Conservation (phyloP, 2,888 invertebrate species). For the Bellardia pandia region DNA sequence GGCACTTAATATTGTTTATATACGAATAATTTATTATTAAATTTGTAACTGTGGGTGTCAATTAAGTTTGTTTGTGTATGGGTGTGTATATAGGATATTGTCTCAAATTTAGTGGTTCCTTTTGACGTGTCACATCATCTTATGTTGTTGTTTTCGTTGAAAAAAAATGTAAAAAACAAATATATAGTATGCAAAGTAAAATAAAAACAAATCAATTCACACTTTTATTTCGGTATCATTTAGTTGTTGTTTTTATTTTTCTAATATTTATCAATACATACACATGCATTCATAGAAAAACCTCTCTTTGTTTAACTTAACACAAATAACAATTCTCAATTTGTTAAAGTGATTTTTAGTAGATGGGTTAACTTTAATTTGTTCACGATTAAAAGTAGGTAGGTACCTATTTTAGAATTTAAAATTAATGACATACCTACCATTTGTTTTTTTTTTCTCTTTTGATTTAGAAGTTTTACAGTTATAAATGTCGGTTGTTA, state of each 20-base stretch:
- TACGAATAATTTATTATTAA: background rate
- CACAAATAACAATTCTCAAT: background rate
- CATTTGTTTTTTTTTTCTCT: too few relatives aligned
- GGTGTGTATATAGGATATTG: background rate
- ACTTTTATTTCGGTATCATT: background rate
- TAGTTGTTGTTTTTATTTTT: background rate
- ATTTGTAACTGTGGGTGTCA: background rate
- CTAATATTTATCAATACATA: background rate
- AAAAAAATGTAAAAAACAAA: background rate
- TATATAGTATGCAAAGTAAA: slow-evolving; percentile 12
- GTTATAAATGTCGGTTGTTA: too few relatives aligned
- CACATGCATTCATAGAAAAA: background rate
- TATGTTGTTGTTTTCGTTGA: background rate
- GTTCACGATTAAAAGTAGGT: too few relatives aligned
- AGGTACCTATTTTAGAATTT: too few relatives aligned
- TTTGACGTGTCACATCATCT: slow-evolving; percentile 61
- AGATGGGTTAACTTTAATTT: too few relatives aligned
- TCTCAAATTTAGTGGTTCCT: slow-evolving; percentile 17
- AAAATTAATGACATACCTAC: too few relatives aligned
- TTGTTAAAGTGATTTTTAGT: too few relatives aligned
- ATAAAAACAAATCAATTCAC: slow-evolving; percentile 18
- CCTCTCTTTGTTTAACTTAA: background rate
- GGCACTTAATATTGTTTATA: background rate
- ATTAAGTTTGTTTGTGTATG: background rate
- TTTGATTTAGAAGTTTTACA: too few relatives aligned